phyloP scores from a whole-genome alignment of 2,113 vertebrate genomes.

The Salvelinus namaycush region DNA sequence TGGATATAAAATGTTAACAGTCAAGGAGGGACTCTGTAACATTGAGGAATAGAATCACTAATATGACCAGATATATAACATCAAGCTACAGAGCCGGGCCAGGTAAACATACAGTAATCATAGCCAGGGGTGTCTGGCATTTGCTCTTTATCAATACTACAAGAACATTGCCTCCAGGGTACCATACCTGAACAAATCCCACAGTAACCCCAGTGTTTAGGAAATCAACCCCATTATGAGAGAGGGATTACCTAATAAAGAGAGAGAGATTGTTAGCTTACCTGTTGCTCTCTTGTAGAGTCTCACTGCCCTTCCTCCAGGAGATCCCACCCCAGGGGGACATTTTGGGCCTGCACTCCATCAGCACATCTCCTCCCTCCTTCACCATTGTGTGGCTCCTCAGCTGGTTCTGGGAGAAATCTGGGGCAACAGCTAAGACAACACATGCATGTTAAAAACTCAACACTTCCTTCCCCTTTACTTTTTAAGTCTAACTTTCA shows the following conservation, averaged over 20 bases:
- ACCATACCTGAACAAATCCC: neutral
- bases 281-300: slow-evolving; percentile 85
- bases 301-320: slow-evolving; percentile 90
- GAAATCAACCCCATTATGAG: neutral
- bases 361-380: slow-evolving; percentile 87
- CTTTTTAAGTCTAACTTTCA: too few species aligned
- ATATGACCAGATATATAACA: slow-evolving; percentile 34
- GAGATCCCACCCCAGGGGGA: slow-evolving; percentile 89
- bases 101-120: slow-evolving; percentile 15
- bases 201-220: neutral
- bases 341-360: slow-evolving; percentile 95
- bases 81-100: slow-evolving; percentile 9
- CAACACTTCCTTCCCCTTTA: too few species aligned
- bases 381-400: slow-evolving; percentile 87
- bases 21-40: slow-evolving; percentile 20
- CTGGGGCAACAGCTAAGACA: slow-evolving; percentile 86
- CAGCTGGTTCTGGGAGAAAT: slow-evolving; percentile 89
- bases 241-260: neutral
- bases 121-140: neutral
- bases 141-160: slow-evolving; percentile 14
- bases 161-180: neutral
- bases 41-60: slow-evolving; percentile 27
- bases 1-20: neutral
- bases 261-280: slow-evolving; percentile 53
- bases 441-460: slow-evolving; percentile 36